phyloP scores from a whole-genome alignment of 2,797 vertebrate genomes.

The Ctenochaetus hawaiiensis region DNA sequence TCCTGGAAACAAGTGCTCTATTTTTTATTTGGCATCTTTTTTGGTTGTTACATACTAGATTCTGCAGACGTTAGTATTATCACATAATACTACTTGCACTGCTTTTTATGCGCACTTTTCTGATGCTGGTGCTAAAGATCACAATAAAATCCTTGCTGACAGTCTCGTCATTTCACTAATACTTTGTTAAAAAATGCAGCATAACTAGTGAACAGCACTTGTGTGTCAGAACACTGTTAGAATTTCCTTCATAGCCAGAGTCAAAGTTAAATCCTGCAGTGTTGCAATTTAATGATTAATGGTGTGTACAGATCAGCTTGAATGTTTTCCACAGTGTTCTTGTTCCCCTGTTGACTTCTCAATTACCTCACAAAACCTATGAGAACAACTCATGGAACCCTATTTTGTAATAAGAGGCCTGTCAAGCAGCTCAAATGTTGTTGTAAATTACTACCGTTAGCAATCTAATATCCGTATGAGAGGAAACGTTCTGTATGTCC shows the following conservation, averaged over 20 bases:
- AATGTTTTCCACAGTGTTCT: slow-evolving; percentile 66
- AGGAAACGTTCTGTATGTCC: slow-evolving; percentile 26
- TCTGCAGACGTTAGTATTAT: not conserved
- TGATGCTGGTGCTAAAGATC: slow-evolving; percentile 9
- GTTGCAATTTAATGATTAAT: slow-evolving; percentile 57
- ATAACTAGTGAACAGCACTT: slow-evolving; percentile 8
- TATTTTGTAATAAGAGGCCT: slow-evolving; percentile 38
- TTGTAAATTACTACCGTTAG: slow-evolving; percentile 43
- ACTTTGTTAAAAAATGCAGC: slow-evolving; percentile 18
- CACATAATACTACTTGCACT: not conserved
- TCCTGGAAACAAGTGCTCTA: slow-evolving; percentile 18
- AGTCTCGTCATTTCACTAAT: slow-evolving; percentile 5
- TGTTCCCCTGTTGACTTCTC: slow-evolving; percentile 59
- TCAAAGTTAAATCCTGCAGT: slow-evolving; percentile 39
- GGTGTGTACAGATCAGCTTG: slow-evolving; percentile 38
- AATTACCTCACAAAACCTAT: slow-evolving; percentile 54
- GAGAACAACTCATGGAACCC: slow-evolving; percentile 47
- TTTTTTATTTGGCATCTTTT: slow-evolving; percentile 5
- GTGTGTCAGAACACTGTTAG: slow-evolving; percentile 24
- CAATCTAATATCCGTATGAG: slow-evolving; percentile 33
- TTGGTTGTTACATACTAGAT: not conserved
- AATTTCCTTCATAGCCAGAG: slow-evolving; percentile 39
- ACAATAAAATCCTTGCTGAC: slow-evolving; percentile 3
- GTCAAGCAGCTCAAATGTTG: slow-evolving; percentile 30
- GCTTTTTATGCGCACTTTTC: slow-evolving; percentile 6